A percentile compares a stretch with the other conserved stretches of the same genome.
Conservation (phyloP, 1,140 invertebrate genomes). For the Hypothenemus hampei region DNA sequence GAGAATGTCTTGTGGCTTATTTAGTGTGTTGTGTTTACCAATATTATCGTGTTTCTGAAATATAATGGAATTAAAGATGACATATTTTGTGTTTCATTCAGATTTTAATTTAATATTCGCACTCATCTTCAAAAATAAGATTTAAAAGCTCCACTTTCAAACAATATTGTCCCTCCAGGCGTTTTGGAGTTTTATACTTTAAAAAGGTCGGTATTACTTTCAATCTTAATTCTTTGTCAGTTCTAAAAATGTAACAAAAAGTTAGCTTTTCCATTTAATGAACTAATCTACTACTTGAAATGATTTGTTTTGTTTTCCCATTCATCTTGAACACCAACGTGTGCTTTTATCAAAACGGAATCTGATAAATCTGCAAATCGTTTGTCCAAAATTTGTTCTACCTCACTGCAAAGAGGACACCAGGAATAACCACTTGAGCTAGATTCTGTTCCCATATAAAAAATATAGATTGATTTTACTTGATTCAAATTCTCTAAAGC, state of each 20-base stretch:
- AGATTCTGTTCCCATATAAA: background rate
- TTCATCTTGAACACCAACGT: background rate
- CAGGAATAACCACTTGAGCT: background rate
- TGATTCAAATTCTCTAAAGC: background rate
- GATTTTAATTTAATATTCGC: background rate
- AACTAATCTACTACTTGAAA: background rate
- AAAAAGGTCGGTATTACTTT: slow-evolving; percentile 4
- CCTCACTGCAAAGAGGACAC: background rate
- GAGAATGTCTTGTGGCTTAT: slow-evolving; percentile 10
- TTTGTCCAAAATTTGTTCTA: background rate
- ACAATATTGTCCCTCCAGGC: slow-evolving; percentile 4
- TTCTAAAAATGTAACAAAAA: background rate
- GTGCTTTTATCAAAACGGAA: background rate
- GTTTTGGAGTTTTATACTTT: background rate
- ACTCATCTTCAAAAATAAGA: slow-evolving; percentile 6
- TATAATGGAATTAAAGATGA: slow-evolving; percentile 1
- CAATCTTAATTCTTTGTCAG: background rate
- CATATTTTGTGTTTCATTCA: background rate
- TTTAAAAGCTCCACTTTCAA: slow-evolving; percentile 2
- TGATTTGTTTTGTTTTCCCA: slow-evolving; percentile 5
- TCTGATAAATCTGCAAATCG: background rate
- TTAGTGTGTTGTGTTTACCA: slow-evolving; percentile 17
- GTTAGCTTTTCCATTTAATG: background rate
- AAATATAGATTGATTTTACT: background rate
- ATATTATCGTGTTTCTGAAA: slow-evolving; percentile 5